phyloP scores from a whole-genome alignment of 2,113 vertebrate genomes.

The Erinaceus europaeus region DNA sequence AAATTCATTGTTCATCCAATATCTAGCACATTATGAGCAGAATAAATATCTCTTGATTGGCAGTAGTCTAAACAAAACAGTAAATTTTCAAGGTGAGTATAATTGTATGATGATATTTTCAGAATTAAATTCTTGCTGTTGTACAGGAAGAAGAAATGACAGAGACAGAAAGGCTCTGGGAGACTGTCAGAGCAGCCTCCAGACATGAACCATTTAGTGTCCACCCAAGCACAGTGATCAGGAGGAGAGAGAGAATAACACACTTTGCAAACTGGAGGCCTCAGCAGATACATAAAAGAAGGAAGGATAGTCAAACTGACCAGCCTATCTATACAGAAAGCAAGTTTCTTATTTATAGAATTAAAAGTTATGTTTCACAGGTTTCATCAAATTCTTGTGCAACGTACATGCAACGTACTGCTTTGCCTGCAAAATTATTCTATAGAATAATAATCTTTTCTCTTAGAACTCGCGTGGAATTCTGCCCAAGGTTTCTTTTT shows the following conservation, averaged over 20 bases:
- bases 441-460: slow-evolving; percentile 42
- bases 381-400: slow-evolving; percentile 14
- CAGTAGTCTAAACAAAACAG: background rate
- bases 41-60: background rate
- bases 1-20: background rate
- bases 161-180: no score
- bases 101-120: background rate
- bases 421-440: slow-evolving; percentile 51
- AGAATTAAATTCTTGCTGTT: background rate
- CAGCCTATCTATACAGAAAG: background rate
- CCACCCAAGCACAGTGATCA: background rate
- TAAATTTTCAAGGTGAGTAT: background rate
- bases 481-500: slow-evolving; percentile 49
- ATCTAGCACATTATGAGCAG: background rate
- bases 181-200: background rate
- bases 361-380: background rate
- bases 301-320: background rate
- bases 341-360: background rate
- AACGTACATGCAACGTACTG: background rate
- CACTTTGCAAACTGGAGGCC: background rate
- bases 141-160: background rate
- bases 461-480: slow-evolving; percentile 41
- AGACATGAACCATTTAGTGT: background rate
- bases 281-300: background rate
- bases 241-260: background rate